Conservation (phyloP, 1,140 invertebrate genomes). For the Epicauta chinensis region DNA sequence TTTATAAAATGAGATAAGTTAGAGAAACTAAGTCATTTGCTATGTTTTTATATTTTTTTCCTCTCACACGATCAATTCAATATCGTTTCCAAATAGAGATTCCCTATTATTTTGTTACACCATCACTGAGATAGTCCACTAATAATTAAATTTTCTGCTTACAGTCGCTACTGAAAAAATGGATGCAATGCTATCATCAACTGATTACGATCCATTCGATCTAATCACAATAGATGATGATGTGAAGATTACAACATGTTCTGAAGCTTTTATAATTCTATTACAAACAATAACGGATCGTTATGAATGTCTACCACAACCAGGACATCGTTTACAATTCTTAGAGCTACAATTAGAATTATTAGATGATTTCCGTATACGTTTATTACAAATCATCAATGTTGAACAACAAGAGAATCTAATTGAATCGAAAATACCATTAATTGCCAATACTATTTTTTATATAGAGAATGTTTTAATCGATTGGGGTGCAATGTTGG, state of each 20-base stretch:
- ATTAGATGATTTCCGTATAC: conserved; percentile 64
- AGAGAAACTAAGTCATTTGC: too few relatives aligned
- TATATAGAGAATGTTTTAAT: conserved; percentile 71
- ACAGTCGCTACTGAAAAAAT: conserved; percentile 83
- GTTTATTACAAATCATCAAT: conserved; percentile 50
- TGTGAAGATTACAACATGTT: conserved; percentile 69
- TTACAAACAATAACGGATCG: conserved; percentile 82
- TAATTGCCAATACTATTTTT: conserved; percentile 78
- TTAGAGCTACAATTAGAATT: conserved; percentile 81
- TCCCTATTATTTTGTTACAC: too few relatives aligned
- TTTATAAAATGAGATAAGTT: too few relatives aligned
- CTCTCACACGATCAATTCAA: too few relatives aligned
- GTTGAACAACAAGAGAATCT: conserved; percentile 52
- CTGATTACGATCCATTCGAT: conserved; percentile 59
- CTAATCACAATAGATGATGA: conserved; percentile 52
- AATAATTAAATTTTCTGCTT: conserved; percentile 23
- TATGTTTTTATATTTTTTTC: too few relatives aligned
- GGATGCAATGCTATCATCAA: conserved; percentile 70
- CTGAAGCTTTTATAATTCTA: conserved; percentile 72
- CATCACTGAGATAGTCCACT: too few relatives aligned
- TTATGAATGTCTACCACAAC: conserved; percentile 75
- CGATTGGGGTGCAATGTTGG: conserved; percentile 82
- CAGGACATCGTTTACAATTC: conserved; percentile 84
- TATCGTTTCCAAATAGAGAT: too few relatives aligned
- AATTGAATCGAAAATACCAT: conserved; percentile 53